These are phyloP conservation scores for Ctenosaura bakeri DNA, from an alignment of 2,797 vertebrate genomes.

Conservation along the genomic window DNA sequence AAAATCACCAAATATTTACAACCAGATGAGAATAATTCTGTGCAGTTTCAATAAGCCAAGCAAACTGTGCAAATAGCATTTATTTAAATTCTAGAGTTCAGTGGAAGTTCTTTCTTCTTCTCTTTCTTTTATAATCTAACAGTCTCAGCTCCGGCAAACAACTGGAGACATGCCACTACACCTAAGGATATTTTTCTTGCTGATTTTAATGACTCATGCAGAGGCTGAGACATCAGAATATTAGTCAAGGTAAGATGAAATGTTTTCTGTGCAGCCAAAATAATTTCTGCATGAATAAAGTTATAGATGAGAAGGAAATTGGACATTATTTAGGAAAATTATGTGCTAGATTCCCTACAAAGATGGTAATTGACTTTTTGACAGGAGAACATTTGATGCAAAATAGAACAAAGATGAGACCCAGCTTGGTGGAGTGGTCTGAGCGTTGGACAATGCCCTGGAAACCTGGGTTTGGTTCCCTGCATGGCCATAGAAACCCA, in stretches of 20 bases:
- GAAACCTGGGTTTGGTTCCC: too few relatives aligned
- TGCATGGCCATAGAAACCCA: too few relatives aligned
- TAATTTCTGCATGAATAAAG: slow-evolving; percentile 19
- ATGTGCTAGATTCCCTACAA: background rate
- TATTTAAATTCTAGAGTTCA: background rate
- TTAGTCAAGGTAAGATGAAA: slow-evolving; percentile 77
- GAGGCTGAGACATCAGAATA: slow-evolving; percentile 49
- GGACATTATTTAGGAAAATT: background rate
- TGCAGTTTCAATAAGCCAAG: background rate
- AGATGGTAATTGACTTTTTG: background rate
- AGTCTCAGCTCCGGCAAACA: slow-evolving; percentile 55
- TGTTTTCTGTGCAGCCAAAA: background rate
- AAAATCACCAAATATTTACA: background rate
- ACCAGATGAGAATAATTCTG: background rate
- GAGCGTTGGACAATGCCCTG: too few relatives aligned
- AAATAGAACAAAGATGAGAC: background rate
- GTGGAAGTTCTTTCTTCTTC: background rate
- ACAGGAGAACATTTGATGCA: background rate
- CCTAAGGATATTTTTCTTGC: slow-evolving; percentile 61
- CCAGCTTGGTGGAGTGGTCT: too few relatives aligned
- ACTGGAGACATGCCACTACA: slow-evolving; percentile 66
- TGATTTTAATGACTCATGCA: slow-evolving; percentile 69
- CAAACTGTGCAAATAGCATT: background rate
- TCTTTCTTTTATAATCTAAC: slow-evolving; percentile 54
- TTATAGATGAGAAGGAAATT: slow-evolving; percentile 8